Base-by-base conservation (phyloP, 2,113 vertebrate genomes). In the Phrynocephalus versicolor region DNA sequence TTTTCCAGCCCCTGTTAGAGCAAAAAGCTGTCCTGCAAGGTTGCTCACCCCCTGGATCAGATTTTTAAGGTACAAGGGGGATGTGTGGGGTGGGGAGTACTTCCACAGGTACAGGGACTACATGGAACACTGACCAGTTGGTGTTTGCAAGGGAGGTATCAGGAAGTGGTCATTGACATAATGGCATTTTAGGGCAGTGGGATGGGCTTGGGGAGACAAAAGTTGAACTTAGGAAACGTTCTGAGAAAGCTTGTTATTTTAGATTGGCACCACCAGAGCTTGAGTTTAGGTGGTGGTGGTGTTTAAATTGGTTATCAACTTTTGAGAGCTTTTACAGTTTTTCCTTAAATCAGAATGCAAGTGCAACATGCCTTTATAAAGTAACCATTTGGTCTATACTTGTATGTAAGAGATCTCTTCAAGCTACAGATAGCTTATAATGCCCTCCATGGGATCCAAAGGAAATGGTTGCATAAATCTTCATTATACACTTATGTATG, bases 351-450 rank as follows among this genome's bases (percentile, higher is more conserved):
- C 13, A 39, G 25, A 75, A 65, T 13, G 25, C 14, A 21, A 21
- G 57, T 1, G 1, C 25, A 12, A 0, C 0, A 3, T 30, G n/a
- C 33, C 41, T 69, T 78, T 83, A 1, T 75, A 80, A 75, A 41
- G 35, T 51, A 3, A 4, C 39, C 19, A 0, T 27, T 3, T 7
- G 0, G 4, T 1, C 0, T 75, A 71, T 19, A 57, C 35, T 12
- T 51, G 6, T 16, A 12, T 78, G 23, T 60, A 21, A 37, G 35
- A 39, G 35, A 15, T 75, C 75, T 75, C 41, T 65, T 9, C 77
- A 65, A 71, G n/a, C 51, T 64, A 12, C 74, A 75, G 64, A 1
- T 79, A 3, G 25, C 58, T 27, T 35, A 16, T 19, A 58, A 60
- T 15, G 16, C 69, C 33, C 67, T 23, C 16, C 12, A 58, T 85